Evolutionary conservation across 2,888 invertebrate species (phyloP).

Genomic region (Netelia inedita): DNA sequence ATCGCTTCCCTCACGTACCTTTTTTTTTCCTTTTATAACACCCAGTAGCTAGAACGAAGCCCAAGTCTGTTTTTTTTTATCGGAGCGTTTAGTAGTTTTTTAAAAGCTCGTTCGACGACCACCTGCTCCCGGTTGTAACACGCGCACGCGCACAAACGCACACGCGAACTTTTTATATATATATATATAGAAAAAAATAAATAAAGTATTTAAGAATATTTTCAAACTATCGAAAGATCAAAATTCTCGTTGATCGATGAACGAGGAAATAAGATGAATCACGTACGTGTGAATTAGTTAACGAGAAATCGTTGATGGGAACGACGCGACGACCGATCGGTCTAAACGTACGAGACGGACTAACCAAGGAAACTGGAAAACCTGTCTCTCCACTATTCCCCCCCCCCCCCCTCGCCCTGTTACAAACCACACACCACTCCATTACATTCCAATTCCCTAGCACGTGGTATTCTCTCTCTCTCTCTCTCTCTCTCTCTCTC

Average conservation of each 20-base stretch:
- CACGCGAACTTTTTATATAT: conserved; percentile 1
- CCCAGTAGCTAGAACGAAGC: conserved; percentile 1
- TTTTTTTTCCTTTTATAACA: conserved; percentile 4
- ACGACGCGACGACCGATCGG: conserved; percentile 55
- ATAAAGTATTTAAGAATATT: not conserved
- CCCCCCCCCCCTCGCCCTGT: conserved; percentile 2
- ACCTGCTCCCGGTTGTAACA: not conserved
- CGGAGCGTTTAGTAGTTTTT: not conserved
- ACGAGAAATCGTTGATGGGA: conserved; percentile 13
- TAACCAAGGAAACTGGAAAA: conserved; percentile 53
- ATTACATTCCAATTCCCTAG: not conserved
- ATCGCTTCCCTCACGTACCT: conserved; percentile 12
- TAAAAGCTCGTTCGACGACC: not conserved
- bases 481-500: too few relatives aligned
- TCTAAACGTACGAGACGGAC: conserved; percentile 23
- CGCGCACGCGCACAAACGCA: not conserved
- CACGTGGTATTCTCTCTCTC: too few relatives aligned
- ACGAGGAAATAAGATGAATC: not conserved
- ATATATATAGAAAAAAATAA: conserved; percentile 10
- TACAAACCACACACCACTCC: not conserved
- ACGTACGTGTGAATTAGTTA: not conserved
- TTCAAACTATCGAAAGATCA: too few relatives aligned
- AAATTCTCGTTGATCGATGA: not conserved
- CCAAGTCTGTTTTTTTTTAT: conserved; percentile 12
- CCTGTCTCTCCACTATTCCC: conserved; percentile 45